Conservation (phyloP, 2,797 vertebrate species). For the Leptoclinus maculatus region DNA sequence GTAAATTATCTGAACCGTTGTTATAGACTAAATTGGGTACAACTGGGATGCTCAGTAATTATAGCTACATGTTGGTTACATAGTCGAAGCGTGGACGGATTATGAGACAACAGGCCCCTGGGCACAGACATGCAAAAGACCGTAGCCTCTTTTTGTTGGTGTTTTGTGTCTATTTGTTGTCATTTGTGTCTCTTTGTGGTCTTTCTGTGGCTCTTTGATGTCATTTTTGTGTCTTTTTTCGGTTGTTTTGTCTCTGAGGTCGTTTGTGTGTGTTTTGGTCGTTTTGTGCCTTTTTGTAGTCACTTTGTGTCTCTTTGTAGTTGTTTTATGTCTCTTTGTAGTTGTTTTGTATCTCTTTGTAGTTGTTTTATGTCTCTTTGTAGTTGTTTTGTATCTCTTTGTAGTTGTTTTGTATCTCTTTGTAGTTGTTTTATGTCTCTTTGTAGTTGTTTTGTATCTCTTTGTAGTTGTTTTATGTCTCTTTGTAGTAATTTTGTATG, state of each 20-base stretch:
- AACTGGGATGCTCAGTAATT: neutral
- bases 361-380: neutral
- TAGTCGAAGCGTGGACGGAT: neutral
- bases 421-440: neutral
- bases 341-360: neutral
- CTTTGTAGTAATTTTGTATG: neutral
- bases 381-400: neutral
- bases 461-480: no score
- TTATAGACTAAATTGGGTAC: constrained; percentile 19
- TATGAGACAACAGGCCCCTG: neutral
- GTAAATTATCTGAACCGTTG: constrained; percentile 9
- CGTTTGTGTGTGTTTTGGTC: neutral
- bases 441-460: no score
- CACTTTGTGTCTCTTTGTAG: no score
- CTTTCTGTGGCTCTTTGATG: neutral
- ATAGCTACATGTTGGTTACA: neutral
- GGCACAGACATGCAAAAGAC: no score
- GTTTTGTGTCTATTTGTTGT: neutral
- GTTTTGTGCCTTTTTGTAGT: no score
- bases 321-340: neutral
- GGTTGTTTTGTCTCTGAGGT: neutral
- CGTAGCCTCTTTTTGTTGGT: neutral
- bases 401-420: neutral
- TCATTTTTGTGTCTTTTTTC: no score
- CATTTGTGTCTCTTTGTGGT: neutral